Evolutionary conservation across 2,797 vertebrate species (phyloP).

Genomic region (Acanthurus tractus): DNA sequence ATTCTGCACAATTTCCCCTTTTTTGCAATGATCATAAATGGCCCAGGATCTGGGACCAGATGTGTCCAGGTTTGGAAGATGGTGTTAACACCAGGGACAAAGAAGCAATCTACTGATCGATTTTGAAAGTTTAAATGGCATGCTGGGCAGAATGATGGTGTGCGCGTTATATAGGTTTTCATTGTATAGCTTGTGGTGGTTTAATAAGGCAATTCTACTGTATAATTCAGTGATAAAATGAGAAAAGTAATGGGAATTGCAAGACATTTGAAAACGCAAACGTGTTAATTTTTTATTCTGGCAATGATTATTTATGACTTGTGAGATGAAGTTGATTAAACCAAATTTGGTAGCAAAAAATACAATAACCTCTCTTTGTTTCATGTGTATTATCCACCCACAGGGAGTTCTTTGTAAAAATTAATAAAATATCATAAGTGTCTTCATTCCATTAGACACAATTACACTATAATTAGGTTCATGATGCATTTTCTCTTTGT

Average conservation of each 20-base stretch:
- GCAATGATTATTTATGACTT: constrained; percentile 20
- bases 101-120: not conserved
- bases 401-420: not conserved
- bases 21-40: constrained; percentile 35
- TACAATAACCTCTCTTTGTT: not conserved
- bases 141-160: not conserved
- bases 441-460: not conserved
- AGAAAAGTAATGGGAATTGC: constrained; percentile 4
- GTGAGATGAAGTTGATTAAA: constrained; percentile 23
- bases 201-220: constrained; percentile 16
- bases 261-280: not conserved
- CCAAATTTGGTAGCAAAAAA: constrained; percentile 8
- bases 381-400: not conserved
- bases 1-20: not conserved
- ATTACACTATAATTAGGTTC: too few relatives aligned
- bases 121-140: not conserved
- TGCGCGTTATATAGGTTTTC: constrained; percentile 8
- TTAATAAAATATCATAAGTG: not conserved
- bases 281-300: constrained; percentile 18
- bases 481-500: too few relatives aligned
- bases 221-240: constrained; percentile 19
- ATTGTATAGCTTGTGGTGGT: constrained; percentile 9
- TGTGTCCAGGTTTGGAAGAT: constrained; percentile 1
- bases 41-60: constrained; percentile 7
- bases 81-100: constrained; percentile 24